Evolutionary conservation across 2,888 invertebrate species (phyloP), one percentile per base, ranked within the genome.

Genomic region (Linnaemya tessellans): DNA sequence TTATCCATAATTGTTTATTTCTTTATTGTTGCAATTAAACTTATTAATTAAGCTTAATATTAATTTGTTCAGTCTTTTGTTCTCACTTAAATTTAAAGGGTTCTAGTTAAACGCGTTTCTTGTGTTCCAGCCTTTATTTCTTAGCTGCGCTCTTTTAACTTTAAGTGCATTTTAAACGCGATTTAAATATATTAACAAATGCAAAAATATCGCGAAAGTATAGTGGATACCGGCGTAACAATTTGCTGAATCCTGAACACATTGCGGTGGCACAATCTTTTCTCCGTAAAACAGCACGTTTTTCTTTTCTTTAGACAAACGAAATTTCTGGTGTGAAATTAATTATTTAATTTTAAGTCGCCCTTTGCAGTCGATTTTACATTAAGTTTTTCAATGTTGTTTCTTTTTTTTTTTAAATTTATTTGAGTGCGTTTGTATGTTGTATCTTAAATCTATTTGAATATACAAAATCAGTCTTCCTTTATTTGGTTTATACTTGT

Each of bases 141-240:
- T 64, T 74, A 83, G 74, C 54, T 70, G 46, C 83, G 80, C 62
- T 73, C 58, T 18, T 54, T 77, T 51, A 15, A 43, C 70, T 77
- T 68, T 56, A 81, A 67, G 60, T 74, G 20, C 38, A 41, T 89
- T 92, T 92, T 90, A 92, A 91, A 89, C 92, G 92, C 89, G 92
- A 92, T 88, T 92, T 92, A 88, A 92, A 92, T 88, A 92, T 91
- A 88, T 91, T 91, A 88, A 92, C 91, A 87, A 89, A 90, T 86
- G 90, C 91, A 89, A 91, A 92, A 82, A 90, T 89, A 89, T 91
- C 91, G 90, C 91, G 92, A 90, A 91, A 91, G 87, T 91, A 91
- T 88, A 91, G 89, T 81, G 90, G 90, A 91, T 91, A 88, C 82
- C 88, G 88, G 67, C 88, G 86, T 88, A 89, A 85, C 87, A 87